A percentile compares a stretch with the other conserved stretches of the same genome.
Conservation (phyloP, 1,140 invertebrate species). For the Charaxes varanes region DNA sequence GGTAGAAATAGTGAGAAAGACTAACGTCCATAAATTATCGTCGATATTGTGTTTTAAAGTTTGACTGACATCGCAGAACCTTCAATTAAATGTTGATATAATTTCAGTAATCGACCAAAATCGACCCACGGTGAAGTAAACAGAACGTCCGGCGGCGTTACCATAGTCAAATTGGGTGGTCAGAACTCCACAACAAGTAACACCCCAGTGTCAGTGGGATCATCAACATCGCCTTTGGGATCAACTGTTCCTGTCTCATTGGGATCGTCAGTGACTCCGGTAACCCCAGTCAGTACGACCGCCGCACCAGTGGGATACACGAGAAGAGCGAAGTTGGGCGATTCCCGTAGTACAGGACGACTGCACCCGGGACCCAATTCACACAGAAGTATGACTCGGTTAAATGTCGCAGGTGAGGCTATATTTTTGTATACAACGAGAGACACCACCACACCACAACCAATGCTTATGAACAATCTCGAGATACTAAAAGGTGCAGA, state of each 20-base stretch:
- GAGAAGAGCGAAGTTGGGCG: constrained; percentile 77
- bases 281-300: constrained; percentile 3
- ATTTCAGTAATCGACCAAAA: constrained; percentile 39
- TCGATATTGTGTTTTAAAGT: too few species aligned
- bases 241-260: constrained; percentile 8
- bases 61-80: too few species aligned
- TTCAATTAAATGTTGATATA: not conserved
- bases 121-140: constrained; percentile 75
- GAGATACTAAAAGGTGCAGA: too few species aligned
- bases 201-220: constrained; percentile 10
- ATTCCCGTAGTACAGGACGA: constrained; percentile 81
- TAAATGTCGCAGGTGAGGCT: constrained; percentile 78
- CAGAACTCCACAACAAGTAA: constrained; percentile 14
- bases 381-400: constrained; percentile 82
- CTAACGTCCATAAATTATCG: too few species aligned
- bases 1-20: too few species aligned
- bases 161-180: constrained; percentile 84
- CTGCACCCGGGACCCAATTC: constrained; percentile 80
- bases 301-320: constrained; percentile 72
- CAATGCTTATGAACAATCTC: too few species aligned
- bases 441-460: too few species aligned
- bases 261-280: constrained; percentile 11
- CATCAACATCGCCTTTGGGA: constrained; percentile 8
- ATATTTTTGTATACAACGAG: too few species aligned
- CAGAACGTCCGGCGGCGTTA: constrained; percentile 81